These are phyloP conservation scores for Cichlasoma orientale DNA, from an alignment of 2,797 vertebrate species.

Conservation along the genomic window DNA sequence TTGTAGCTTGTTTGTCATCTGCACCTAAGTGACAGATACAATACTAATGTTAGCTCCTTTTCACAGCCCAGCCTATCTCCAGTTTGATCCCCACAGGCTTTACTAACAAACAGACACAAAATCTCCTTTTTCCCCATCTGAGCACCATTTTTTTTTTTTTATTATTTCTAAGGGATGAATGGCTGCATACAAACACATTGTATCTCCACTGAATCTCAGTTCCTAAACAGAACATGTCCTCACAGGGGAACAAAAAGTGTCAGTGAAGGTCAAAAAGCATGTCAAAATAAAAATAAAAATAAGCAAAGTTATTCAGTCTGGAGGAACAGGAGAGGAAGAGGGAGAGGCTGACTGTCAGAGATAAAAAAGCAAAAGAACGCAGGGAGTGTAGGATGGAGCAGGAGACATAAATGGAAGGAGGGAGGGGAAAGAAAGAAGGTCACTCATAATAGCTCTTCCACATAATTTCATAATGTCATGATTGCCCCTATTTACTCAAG, in stretches of 20 bases:
- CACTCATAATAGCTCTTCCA: slow-evolving; percentile 75
- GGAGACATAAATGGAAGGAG: slow-evolving; percentile 29
- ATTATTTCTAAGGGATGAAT: slow-evolving; percentile 35
- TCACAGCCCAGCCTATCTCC: slow-evolving; percentile 41
- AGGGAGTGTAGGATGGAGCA: slow-evolving; percentile 23
- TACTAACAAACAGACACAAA: slow-evolving; percentile 32
- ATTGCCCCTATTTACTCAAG: slow-evolving; percentile 66
- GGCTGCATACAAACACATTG: slow-evolving; percentile 23
- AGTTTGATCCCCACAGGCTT: slow-evolving; percentile 56
- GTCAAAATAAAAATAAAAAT: slow-evolving; percentile 40
- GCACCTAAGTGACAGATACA: slow-evolving; percentile 43
- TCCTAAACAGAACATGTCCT: slow-evolving; percentile 26
- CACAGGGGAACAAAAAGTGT: slow-evolving; percentile 42
- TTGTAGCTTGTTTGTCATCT: slow-evolving; percentile 42
- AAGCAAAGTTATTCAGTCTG: slow-evolving; percentile 29
- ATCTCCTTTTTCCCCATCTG: slow-evolving; percentile 43
- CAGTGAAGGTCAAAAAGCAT: slow-evolving; percentile 66
- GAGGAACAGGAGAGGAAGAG: slow-evolving; percentile 41
- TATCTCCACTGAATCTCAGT: slow-evolving; percentile 37
- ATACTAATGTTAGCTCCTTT: slow-evolving; percentile 63
- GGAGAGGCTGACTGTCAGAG: slow-evolving; percentile 58
- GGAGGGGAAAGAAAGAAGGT: slow-evolving; percentile 66
- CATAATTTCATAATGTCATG: slow-evolving; percentile 79
- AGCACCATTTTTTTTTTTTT: slow-evolving; percentile 52
- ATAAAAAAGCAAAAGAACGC: slow-evolving; percentile 51